Base-by-base conservation (phyloP, 2,888 invertebrate genomes). In the Agrochola macilenta region DNA sequence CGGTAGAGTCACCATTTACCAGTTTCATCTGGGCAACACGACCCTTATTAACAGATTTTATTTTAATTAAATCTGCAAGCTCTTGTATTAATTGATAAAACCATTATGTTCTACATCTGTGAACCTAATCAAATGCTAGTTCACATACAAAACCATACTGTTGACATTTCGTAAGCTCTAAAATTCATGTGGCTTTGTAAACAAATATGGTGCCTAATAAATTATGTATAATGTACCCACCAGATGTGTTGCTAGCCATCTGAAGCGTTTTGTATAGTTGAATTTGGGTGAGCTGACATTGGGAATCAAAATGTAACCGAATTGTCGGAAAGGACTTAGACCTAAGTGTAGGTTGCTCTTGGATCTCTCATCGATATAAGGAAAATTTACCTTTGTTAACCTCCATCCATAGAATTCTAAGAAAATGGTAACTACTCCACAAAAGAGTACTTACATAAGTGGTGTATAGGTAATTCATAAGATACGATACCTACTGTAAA, bases 81-180 rank as follows among this genome's bases (percentile, higher is more conserved):
- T 71, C 46, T n/a, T 20, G 11, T 39, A 71, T 17, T 64, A 70
- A 58, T 49, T 75, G 35, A 64, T 68, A 43, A 65, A 78, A 74
- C 65, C 14, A 75, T 69, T 60, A 72, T 49, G n/a, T 43, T 66
- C 76, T 68, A 79, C 82, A 81, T 81, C 81, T 90, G 89, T 69
- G 76, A 84, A 84, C 60, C 54, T 75, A 83, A 90, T 90, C 76
- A 84, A 76, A 74, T 76, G 65, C 20, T 66, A 74, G 80, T 85
- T 86, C 83, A 83, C 83, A 87, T 79, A 71, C 23, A 23, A 70
- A 64, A 30, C 61, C 66, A 78, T 58, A 77, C 63, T 23, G 60
- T 81, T 69, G 52, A 77, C 65, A 86, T 81, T 88, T 87, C 75
- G 65, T 87, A 74, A 79, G 68, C 57, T 61, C n/a, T 64, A 66